phyloP scores from a whole-genome alignment of 2,888 invertebrate species.

The Eledone cirrhosa region DNA sequence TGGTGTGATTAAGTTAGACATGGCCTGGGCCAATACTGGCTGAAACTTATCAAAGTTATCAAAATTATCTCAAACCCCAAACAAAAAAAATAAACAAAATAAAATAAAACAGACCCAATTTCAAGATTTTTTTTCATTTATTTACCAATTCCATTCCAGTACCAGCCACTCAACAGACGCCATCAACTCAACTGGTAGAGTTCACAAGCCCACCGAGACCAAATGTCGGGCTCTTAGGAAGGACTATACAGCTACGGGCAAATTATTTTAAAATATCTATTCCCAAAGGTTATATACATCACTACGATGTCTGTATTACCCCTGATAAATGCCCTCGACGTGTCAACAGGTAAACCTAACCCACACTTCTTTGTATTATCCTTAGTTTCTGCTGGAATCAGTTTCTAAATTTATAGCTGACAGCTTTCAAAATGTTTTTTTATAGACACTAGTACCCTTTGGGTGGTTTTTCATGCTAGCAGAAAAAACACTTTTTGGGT shows the following conservation, averaged over 20 bases:
- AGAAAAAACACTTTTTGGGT: no score
- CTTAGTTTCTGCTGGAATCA: not conserved
- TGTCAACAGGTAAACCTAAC: constrained; percentile 73
- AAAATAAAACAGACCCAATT: no score
- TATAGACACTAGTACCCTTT: no score
- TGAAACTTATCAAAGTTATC: no score
- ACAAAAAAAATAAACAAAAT: no score
- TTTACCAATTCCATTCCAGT: not conserved
- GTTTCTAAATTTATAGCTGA: no score
- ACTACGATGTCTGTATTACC: constrained; percentile 98
- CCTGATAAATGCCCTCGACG: constrained; percentile 99
- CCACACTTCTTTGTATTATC: not conserved
- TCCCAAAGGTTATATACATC: constrained; percentile 96
- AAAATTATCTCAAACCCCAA: no score
- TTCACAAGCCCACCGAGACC: constrained; percentile 73
- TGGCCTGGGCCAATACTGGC: no score
- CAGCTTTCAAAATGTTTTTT: no score
- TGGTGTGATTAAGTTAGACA: no score
- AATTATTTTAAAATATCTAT: constrained; percentile 99
- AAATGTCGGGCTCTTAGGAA: constrained; percentile 95
- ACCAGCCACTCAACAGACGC: constrained; percentile 33
- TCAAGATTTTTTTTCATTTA: not conserved
- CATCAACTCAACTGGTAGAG: constrained; percentile 43
- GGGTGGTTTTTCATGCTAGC: no score
- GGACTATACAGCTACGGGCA: constrained; percentile 93